Conservation (phyloP, 2,113 vertebrate genomes). For the Hippocampus guttulatus region DNA sequence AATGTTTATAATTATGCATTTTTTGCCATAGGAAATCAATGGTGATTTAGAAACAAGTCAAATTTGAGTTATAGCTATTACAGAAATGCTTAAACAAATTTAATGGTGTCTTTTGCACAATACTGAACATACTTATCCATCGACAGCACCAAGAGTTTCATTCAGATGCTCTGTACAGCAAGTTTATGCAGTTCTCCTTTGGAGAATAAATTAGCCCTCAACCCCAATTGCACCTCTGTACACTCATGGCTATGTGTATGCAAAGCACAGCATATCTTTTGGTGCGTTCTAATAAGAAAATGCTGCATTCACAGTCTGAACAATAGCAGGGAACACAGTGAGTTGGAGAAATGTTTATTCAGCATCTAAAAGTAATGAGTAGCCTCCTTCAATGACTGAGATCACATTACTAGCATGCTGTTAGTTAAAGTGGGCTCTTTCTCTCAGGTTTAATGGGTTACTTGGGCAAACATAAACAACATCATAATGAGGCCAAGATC, state of each 20-base stretch:
- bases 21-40: background rate
- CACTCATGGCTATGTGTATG: conserved; percentile 37
- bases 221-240: conserved; percentile 9
- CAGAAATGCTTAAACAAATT: background rate
- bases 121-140: background rate
- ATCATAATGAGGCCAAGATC: conserved; percentile 67
- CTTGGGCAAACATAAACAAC: conserved; percentile 70
- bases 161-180: conserved; percentile 11
- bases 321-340: conserved; percentile 60
- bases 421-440: conserved; percentile 52
- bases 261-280: conserved; percentile 47
- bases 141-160: background rate
- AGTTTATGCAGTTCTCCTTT: conserved; percentile 9
- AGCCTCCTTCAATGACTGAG: conserved; percentile 64
- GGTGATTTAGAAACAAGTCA: background rate
- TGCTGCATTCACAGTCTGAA: conserved; percentile 73
- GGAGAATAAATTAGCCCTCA: conserved; percentile 26
- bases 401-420: conserved; percentile 64
- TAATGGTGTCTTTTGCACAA: background rate
- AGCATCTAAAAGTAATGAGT: conserved; percentile 74
- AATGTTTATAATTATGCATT: background rate
- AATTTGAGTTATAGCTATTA: background rate
- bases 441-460: conserved; percentile 66
- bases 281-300: conserved; percentile 53
- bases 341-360: conserved; percentile 71